Percentiles rank a stretch among this genome's conserved stretches.
Conservation (phyloP, 2,797 vertebrate genomes). For the Etheostoma nigrum region DNA sequence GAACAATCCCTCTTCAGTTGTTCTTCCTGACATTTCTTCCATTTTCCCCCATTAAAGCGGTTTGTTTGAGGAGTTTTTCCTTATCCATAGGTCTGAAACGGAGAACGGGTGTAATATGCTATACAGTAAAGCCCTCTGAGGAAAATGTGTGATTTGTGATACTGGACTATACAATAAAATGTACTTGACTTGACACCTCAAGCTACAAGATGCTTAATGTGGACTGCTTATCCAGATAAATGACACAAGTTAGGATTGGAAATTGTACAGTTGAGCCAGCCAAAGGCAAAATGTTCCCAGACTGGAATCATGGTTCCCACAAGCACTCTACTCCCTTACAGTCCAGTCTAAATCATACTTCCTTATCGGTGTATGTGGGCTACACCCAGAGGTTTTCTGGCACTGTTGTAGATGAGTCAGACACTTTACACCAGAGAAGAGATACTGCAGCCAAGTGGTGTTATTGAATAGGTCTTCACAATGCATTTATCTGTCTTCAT, state of each 20-base stretch:
- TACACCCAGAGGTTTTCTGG: slow-evolving; percentile 31
- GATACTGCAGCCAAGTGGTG: slow-evolving; percentile 15
- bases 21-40: too few species aligned
- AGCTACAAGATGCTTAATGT: neutral
- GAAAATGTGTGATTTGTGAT: too few species aligned
- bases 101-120: too few species aligned
- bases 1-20: too few species aligned
- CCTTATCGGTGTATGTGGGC: neutral
- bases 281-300: slow-evolving; percentile 11
- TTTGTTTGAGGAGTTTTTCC: too few species aligned
- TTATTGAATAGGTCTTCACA: slow-evolving; percentile 45
- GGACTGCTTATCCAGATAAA: slow-evolving; percentile 3
- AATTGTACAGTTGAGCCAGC: slow-evolving; percentile 12
- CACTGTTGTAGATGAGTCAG: slow-evolving; percentile 32
- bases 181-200: neutral
- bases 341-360: slow-evolving; percentile 6
- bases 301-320: neutral
- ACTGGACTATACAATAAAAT: too few species aligned
- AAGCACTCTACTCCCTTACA: neutral
- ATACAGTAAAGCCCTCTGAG: too few species aligned
- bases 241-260: neutral
- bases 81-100: too few species aligned
- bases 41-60: too few species aligned
- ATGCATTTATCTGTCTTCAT: slow-evolving; percentile 34
- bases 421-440: slow-evolving; percentile 25